These are phyloP conservation scores for Anguilla rostrata DNA, from an alignment of 2,113 vertebrate species.

Conservation along the genomic window DNA sequence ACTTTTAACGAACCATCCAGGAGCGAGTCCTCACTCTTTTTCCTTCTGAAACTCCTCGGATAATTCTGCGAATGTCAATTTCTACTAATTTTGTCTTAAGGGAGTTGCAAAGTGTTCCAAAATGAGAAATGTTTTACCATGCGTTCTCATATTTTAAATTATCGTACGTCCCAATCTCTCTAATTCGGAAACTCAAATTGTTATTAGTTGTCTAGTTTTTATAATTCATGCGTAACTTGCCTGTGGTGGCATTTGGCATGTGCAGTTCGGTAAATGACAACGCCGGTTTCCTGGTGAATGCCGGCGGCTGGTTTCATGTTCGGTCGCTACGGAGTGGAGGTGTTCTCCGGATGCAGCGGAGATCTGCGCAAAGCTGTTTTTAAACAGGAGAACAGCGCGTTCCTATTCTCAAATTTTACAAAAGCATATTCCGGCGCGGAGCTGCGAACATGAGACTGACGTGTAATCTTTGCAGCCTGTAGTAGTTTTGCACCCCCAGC, in stretches of 20 bases:
- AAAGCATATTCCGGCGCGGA: background rate
- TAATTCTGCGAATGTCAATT: background rate
- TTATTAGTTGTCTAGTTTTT: too few relatives aligned
- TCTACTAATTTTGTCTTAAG: background rate
- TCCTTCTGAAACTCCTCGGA: background rate
- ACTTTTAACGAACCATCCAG: background rate
- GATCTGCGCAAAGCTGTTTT: background rate
- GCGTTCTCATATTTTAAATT: too few relatives aligned
- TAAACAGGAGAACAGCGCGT: background rate
- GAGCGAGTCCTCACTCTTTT: too few relatives aligned
- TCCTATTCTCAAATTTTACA: background rate
- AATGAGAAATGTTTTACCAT: too few relatives aligned
- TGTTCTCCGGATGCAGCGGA: background rate
- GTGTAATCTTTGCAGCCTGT: background rate
- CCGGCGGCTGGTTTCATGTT: background rate
- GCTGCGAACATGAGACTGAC: background rate
- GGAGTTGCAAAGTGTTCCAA: background rate
- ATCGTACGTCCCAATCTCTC: too few relatives aligned
- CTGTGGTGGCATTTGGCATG: too few relatives aligned
- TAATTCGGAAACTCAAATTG: too few relatives aligned
- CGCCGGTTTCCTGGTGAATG: too few relatives aligned
- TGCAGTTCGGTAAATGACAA: too few relatives aligned
- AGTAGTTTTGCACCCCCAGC: background rate
- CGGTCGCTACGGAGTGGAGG: background rate
- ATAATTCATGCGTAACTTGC: too few relatives aligned